Evolutionary conservation across 53 echinoderm and acorn worm genomes (phyloP), one percentile per base, ranked within the genome.

Genomic region (Henricia sp.): DNA sequence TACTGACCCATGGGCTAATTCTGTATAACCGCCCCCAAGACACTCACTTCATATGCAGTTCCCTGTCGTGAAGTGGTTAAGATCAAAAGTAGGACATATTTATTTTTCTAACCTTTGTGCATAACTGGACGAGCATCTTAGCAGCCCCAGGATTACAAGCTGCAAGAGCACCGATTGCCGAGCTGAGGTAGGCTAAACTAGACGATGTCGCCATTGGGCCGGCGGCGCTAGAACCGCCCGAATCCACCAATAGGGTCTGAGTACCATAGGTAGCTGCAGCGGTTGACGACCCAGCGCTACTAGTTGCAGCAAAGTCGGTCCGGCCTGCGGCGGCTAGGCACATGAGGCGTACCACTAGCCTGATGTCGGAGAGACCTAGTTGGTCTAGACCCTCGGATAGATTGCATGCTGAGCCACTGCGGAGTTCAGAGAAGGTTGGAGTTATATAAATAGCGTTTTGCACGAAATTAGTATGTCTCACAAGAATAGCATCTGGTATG

Each of bases 321-420:
- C 99, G 85, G 16, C 99, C 99, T 2, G 99, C 99, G 2, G 99
- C 99, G 0, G 99, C 99, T 32, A 99, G 92, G 50, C 94, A 94
- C 94, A 94, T 94, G 26, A 94, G 89, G 11, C 94, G 92, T 11
- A 99, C 99, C 3, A 99, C 94, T 26, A 94, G 89, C n/a, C 94
- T 86, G 87, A 99, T 99, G 86, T 94, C 94, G 2, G 92, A 90
- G 13, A 94, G 86, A 13, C 99, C 99, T 9, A 99, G 88, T 39
- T 87, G 84, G 20, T 94, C 99, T 42, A 99, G 89, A 26, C 94
- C 94, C 68, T 99, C 94, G 0, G 94, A 92, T 56, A 94, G 89
- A 74, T 99, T 86, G 46, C 99, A 94, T 30, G 94, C 90, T 8
- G 99, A 99, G n/a, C 99, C 94, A 72, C 97, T 97, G 54, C 43